Conservation (phyloP, 2,888 invertebrate species). For the Dusona sp. region DNA sequence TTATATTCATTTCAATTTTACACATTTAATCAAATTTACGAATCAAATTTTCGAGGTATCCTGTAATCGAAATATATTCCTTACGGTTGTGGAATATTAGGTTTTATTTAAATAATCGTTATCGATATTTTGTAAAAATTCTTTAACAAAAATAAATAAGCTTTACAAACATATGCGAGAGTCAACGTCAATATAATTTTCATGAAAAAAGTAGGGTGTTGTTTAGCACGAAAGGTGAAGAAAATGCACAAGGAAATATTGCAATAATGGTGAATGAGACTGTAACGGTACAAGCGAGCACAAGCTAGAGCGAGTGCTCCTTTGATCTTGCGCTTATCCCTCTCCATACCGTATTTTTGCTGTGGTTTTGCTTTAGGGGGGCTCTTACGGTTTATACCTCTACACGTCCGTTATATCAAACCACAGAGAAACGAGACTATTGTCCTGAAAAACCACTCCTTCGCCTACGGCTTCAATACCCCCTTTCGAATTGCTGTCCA, state of each 20-base stretch:
- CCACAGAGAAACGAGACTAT: conserved; percentile 45
- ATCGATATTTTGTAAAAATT: neutral
- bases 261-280: conserved; percentile 33
- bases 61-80: neutral
- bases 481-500: conserved; percentile 37
- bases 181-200: conserved; percentile 14
- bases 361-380: conserved; percentile 27
- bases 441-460: conserved; percentile 56
- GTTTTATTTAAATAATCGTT: neutral
- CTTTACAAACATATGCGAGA: neutral
- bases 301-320: conserved; percentile 33
- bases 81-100: neutral
- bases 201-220: neutral
- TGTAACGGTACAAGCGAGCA: conserved; percentile 40
- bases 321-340: conserved; percentile 53
- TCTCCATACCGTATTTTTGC: conserved; percentile 35
- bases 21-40: too few relatives aligned
- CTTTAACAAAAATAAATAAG: neutral
- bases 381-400: conserved; percentile 29
- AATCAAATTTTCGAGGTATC: neutral
- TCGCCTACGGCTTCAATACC: conserved; percentile 25
- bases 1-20: neutral
- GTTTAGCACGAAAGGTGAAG: neutral
- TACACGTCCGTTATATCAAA: conserved; percentile 28
- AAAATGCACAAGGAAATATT: conserved; percentile 10